Base-by-base conservation (phyloP, 2,888 invertebrate genomes). In the Melinaea marsaeus region DNA sequence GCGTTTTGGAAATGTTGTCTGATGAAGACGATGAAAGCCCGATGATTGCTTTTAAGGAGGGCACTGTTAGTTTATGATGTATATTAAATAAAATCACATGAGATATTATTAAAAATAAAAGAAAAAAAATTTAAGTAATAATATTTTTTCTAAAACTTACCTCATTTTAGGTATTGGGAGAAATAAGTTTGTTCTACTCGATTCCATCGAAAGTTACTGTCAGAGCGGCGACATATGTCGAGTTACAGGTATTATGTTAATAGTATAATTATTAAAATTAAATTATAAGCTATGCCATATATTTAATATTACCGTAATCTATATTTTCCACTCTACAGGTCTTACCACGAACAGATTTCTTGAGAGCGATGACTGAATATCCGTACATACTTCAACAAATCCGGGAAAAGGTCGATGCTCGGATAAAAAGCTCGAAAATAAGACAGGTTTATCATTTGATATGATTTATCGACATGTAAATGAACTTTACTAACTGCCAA, bases 21-120 rank as follows among this genome's bases (percentile, higher is more conserved):
- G 91, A 92, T 69, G 92, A 92, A 71, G 92, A 92, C 62, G 90
- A 91, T 46, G 91, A 92, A 70, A 92, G 91, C 61, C 91, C 92
- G 0, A 84, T 92, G 75, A 90, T 92, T 56, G 86, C 91, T 9
- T 91, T 92, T 61, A 83, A 81, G 65, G 79, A 83, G 64, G 92
- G 91, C 64, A 91, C 91, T 60, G 90, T 91, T 11, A 81, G 86
- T 80, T 64, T 61, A 54, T n/a, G 7, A 33, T 37, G 9, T 42
- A 37, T 22, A 22, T 22, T 22, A 22, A 22, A 22, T 22, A 22
- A 22, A 22, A 22, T 22, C 22, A 22, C 22, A 22, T 22, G 22
- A 22, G 22, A 22, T 22, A 22, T 22, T 22, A 22, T 22, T 22
- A 22, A 22, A 22, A 22, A 22, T 22, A 22, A 22, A 22, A 22